Evolutionary conservation across 1,140 invertebrate species (phyloP).

Genomic region (Trichomalopsis sarcophagae): DNA sequence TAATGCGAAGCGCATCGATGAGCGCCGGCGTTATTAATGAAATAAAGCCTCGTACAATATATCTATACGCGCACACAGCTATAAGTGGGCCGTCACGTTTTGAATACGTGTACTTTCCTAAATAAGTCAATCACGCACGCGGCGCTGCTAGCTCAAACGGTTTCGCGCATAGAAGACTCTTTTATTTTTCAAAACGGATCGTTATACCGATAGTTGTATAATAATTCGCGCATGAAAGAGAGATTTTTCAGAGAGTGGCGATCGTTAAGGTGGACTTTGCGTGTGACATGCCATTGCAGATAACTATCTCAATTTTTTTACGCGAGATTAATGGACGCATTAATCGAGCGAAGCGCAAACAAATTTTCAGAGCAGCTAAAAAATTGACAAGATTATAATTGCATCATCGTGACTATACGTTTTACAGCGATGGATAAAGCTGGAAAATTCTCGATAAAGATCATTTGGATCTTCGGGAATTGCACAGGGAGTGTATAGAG

Average conservation of each 20-base stretch:
- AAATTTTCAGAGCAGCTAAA: not conserved
- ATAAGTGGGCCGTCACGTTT: conserved; percentile 2
- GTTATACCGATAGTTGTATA: not conserved
- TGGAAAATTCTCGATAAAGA: no score
- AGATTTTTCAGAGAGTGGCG: not conserved
- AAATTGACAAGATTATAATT: no score
- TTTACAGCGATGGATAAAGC: no score
- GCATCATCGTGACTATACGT: no score
- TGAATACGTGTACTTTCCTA: conserved; percentile 2
- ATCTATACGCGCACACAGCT: not conserved
- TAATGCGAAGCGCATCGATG: no score
- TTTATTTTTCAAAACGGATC: not conserved
- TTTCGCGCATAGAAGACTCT: not conserved
- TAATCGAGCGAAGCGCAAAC: not conserved
- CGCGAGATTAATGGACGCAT: not conserved
- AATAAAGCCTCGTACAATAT: not conserved
- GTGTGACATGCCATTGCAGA: conserved; percentile 14
- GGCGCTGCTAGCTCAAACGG: not conserved
- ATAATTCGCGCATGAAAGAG: conserved; percentile 3
- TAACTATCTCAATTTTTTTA: not conserved
- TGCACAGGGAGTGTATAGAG: no score
- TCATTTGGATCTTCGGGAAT: no score
- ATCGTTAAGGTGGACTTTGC: not conserved
- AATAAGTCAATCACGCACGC: not conserved
- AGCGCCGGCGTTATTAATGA: not conserved